Percentiles rank a stretch among this genome's conserved stretches.
Evolutionary conservation across 37 sponge, comb jelly and placozoan genomes (phyloP).

Genomic region (Halisarca cf. caerulea): DNA sequence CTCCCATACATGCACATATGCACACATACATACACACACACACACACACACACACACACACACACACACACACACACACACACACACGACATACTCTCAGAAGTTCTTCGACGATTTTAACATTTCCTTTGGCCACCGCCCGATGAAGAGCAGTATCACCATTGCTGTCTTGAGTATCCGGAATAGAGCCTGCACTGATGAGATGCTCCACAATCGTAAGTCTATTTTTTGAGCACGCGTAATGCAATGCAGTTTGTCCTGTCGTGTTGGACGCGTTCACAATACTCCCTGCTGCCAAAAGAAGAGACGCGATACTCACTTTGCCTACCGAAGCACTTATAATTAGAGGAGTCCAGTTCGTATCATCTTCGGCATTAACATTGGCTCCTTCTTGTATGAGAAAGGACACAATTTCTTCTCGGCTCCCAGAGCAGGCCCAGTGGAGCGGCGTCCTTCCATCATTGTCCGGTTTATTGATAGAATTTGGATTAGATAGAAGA

Average conservation of each 20-base stretch:
- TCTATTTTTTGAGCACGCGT: conserved; percentile 66
- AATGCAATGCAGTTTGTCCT: conserved; percentile 71
- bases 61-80: no score
- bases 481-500: background rate
- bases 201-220: conserved; percentile 20
- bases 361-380: conserved; percentile 64
- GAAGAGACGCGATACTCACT: conserved; percentile 14
- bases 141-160: conserved; percentile 68
- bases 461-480: background rate
- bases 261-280: conserved; percentile 34
- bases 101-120: conserved; percentile 38
- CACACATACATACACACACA: no score
- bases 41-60: no score
- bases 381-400: conserved; percentile 38
- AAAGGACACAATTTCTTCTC: background rate
- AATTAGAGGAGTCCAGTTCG: conserved; percentile 66
- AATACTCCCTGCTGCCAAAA: conserved; percentile 30
- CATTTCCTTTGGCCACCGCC: conserved; percentile 33
- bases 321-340: conserved; percentile 74
- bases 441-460: conserved; percentile 18
- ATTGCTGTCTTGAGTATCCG: conserved; percentile 54
- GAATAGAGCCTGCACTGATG: conserved; percentile 10
- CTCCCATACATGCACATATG: no score
- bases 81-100: conserved; percentile 10
- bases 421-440: conserved; percentile 23